These are phyloP conservation scores for Drosophila parvula DNA, from an alignment of 1,140 invertebrate genomes.

Conservation along the genomic window DNA sequence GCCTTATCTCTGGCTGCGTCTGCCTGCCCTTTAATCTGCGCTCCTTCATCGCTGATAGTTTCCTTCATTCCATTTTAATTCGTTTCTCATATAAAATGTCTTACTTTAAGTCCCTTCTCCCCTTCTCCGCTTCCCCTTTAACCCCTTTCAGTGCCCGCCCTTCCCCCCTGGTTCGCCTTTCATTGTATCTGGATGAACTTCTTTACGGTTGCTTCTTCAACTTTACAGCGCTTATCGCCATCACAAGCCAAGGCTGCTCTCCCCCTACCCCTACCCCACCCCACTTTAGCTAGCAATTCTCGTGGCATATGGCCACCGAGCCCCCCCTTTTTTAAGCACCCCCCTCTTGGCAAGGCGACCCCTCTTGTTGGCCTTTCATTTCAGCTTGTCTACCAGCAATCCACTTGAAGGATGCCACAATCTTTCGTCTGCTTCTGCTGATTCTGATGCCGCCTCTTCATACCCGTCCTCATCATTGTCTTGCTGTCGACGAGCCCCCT, in stretches of 20 bases:
- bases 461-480: conserved; percentile 22
- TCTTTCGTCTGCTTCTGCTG: conserved; percentile 53
- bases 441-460: conserved; percentile 22
- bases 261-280: no score
- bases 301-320: not conserved
- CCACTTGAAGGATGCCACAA: conserved; percentile 74
- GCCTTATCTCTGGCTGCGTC: conserved; percentile 6
- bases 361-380: conserved; percentile 46
- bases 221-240: conserved; percentile 56
- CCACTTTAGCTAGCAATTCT: no score
- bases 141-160: conserved; percentile 5
- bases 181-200: conserved; percentile 45
- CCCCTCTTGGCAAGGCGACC: not conserved
- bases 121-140: not conserved
- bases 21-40: conserved; percentile 23
- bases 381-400: conserved; percentile 68
- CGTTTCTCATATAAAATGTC: conserved; percentile 63
- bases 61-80: conserved; percentile 55
- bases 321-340: not conserved
- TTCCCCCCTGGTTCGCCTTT: conserved; percentile 11
- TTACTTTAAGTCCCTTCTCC: conserved; percentile 38
- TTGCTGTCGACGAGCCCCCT: not conserved
- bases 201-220: conserved; percentile 56
- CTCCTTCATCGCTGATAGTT: conserved; percentile 44
- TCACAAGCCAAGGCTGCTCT: conserved; percentile 27